These are phyloP conservation scores for Phalanger gymnotis DNA, from an alignment of 2,797 vertebrate species.

Conservation along the genomic window DNA sequence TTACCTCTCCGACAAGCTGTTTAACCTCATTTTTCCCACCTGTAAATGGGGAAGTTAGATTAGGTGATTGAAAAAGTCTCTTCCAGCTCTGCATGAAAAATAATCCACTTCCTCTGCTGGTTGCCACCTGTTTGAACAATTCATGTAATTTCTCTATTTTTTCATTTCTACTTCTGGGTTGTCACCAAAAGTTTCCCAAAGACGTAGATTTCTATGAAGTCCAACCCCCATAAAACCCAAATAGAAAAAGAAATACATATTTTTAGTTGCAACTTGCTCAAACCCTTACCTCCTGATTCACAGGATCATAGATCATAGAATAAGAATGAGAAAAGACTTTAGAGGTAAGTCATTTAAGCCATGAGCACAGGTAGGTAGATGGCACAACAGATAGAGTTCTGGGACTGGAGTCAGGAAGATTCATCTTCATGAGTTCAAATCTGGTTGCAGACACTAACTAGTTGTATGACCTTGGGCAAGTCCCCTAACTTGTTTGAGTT, in stretches of 20 bases:
- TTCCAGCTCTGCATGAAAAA: background rate
- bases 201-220: background rate
- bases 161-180: background rate
- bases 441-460: background rate
- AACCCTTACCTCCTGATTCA: background rate
- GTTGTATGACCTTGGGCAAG: background rate
- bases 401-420: background rate
- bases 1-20: background rate
- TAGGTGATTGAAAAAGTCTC: background rate
- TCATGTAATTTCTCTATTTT: background rate
- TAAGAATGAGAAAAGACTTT: background rate
- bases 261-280: background rate
- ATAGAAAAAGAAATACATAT: background rate
- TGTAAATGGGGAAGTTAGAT: background rate
- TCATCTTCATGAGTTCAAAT: background rate
- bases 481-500: no score
- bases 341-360: background rate
- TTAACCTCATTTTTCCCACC: background rate
- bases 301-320: background rate
- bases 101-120: background rate
- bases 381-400: background rate
- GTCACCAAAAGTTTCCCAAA: background rate
- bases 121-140: background rate
- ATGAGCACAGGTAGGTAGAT: background rate
- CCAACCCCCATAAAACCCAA: background rate